phyloP scores from a whole-genome alignment of 2,797 vertebrate species.

The Echeneis naucrates region DNA sequence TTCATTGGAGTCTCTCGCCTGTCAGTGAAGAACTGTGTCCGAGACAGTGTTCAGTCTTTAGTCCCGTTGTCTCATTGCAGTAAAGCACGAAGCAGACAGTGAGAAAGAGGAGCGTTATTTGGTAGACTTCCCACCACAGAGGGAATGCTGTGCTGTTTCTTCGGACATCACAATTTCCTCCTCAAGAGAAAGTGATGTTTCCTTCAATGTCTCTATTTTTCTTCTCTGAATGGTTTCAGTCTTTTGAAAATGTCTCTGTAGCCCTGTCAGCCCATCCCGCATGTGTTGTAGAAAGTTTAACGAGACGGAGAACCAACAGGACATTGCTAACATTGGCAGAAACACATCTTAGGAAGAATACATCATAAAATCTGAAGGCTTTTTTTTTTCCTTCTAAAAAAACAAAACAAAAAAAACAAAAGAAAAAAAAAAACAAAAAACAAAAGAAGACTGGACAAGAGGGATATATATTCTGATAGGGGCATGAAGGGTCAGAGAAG shows the following conservation, averaged over 20 bases:
- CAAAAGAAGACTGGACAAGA: slow-evolving; percentile 40
- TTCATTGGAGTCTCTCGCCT: slow-evolving; percentile 55
- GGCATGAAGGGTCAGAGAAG: slow-evolving; percentile 18
- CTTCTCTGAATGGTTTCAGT: slow-evolving; percentile 32
- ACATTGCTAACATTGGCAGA: slow-evolving; percentile 45
- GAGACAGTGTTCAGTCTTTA: slow-evolving; percentile 43
- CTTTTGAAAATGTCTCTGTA: slow-evolving; percentile 32
- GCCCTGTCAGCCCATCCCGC: slow-evolving; percentile 32
- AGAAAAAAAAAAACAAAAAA: too few relatives aligned
- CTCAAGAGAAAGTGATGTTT: slow-evolving; percentile 29
- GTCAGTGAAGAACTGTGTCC: slow-evolving; percentile 37
- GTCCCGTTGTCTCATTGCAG: slow-evolving; percentile 26
- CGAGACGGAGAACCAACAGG: slow-evolving; percentile 38
- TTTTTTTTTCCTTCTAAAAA: slow-evolving; percentile 58
- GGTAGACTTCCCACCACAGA: slow-evolving; percentile 60
- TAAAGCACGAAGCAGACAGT: slow-evolving; percentile 23
- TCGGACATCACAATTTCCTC: slow-evolving; percentile 44
- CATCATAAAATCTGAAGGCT: slow-evolving; percentile 45
- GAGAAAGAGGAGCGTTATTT: slow-evolving; percentile 53
- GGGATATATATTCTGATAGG: slow-evolving; percentile 8
- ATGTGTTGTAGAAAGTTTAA: slow-evolving; percentile 13
- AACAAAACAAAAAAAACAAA: too few relatives aligned
- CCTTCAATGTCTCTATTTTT: slow-evolving; percentile 21
- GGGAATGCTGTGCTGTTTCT: slow-evolving; percentile 46
- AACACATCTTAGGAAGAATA: slow-evolving; percentile 56